These are phyloP conservation scores for Aurelia aurita DNA, from an alignment of 30 jellyfish, hydroid and myxozoan species.

Conservation along the genomic window DNA sequence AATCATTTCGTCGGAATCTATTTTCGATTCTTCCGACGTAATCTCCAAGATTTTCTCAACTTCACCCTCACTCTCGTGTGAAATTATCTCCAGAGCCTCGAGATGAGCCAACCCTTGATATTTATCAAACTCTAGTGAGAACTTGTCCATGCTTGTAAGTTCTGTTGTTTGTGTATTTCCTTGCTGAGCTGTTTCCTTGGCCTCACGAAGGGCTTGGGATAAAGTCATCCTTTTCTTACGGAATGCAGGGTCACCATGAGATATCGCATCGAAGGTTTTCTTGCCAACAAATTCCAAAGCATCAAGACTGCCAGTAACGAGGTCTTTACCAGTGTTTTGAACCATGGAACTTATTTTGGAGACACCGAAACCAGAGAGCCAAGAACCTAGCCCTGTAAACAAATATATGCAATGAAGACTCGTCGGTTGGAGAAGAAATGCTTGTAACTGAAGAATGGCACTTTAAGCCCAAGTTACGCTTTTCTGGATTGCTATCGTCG, in stretches of 20 bases:
- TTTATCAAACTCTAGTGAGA: constrained; percentile 76
- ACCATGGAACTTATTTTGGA: constrained; percentile 65
- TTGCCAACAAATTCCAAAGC: constrained; percentile 97
- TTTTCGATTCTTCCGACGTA: constrained; percentile 79
- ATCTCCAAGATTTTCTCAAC: constrained; percentile 74
- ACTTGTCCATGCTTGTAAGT: constrained; percentile 25
- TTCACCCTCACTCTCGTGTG: constrained; percentile 88
- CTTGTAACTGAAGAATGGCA: too few species aligned
- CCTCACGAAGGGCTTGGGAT: constrained; percentile 84
- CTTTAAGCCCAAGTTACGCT: too few species aligned
- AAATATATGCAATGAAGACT: too few species aligned
- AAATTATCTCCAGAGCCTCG: constrained; percentile 90
- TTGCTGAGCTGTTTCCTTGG: constrained; percentile 70
- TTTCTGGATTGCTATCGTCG: too few species aligned
- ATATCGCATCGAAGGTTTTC: constrained; percentile 84
- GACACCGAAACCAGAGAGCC: constrained; percentile 88
- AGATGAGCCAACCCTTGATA: constrained; percentile 89
- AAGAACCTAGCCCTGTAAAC: constrained; percentile 74
- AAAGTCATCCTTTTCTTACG: constrained; percentile 70
- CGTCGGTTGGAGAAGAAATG: too few species aligned
- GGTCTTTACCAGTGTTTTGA: constrained; percentile 84
- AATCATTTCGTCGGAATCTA: constrained; percentile 59
- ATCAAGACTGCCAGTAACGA: constrained; percentile 92
- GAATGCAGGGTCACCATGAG: constrained; percentile 98
- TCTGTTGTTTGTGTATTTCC: constrained; percentile 1